Base-by-base conservation (phyloP, 2,113 vertebrate genomes). In the Cynoglossus semilaevis region DNA sequence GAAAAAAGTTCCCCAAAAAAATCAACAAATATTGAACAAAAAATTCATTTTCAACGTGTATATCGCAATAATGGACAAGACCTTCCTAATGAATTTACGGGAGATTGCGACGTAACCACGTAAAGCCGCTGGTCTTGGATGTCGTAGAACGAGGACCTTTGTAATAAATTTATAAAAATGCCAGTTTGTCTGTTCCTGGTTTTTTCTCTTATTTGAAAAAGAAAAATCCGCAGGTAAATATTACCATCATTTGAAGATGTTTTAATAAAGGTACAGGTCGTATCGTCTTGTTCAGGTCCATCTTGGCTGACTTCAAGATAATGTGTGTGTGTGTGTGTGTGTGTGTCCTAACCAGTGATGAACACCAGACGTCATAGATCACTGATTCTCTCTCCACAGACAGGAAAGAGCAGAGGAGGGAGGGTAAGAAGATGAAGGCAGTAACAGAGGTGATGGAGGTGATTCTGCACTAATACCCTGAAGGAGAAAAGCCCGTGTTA, bases 301-400 rank as follows among this genome's bases (percentile, higher is more conserved):
- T 58, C 15, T 46, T 41, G 61, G 59, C 58, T 71, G 52, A 68
- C 37, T 15, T 9, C 17, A 8, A 8, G 35, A 15, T 35, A 43
- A 12, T 54, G 52, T 59, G 49, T 49, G 53, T 45, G 47, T 29
- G 35, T 15, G 40, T 53, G 51, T n/a, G 38, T 54, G 42, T 55
- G 51, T 65, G 66, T 13, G 1, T 60, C 41, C 50, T 72, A 75
- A 79, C 67, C 56, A 51, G 45, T 65, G 37, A 74, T 53, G 47
- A 81, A 56, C 67, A 55, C 38, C 54, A 76, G 73, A 69, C 15
- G 44, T 78, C 62, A 72, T 37, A 81, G 68, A 68, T 80, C 60
- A 72, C 58, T 38, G 77, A 29, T 63, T 81, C 57, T 70, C 67
- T 48, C 73, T 56, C 51, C 19, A 9, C 47, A 67, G 74, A 75